A percentile compares a stretch with the other conserved stretches of the same genome.
Evolutionary conservation across 2,888 invertebrate species (phyloP).

Genomic region (Aspidiotus destructor): DNA sequence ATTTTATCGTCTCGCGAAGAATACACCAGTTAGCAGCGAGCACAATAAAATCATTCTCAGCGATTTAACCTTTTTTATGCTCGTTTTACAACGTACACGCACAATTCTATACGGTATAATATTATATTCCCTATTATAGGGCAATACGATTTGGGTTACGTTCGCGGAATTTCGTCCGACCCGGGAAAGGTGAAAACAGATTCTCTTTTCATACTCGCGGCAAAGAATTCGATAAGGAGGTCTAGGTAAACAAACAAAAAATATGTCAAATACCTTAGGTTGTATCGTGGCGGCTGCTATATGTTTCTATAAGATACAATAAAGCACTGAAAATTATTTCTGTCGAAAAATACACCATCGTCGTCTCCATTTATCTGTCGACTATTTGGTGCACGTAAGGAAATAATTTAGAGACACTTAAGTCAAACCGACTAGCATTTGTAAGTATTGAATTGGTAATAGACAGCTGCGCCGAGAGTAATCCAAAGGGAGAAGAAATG

Average conservation of each 20-base stretch:
- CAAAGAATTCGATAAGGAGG: conserved; percentile 16
- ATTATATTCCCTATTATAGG: background rate
- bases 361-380: no score
- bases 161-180: conserved; percentile 11
- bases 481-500: no score
- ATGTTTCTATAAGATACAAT: no score
- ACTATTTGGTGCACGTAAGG: no score
- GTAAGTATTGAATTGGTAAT: no score
- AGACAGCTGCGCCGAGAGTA: no score
- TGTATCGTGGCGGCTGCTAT: no score
- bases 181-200: conserved; percentile 18
- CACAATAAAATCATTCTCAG: conserved; percentile 9
- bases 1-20: background rate
- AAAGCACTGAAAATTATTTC: no score
- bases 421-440: no score
- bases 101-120: background rate
- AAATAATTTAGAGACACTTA: no score
- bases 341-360: no score
- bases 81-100: background rate
- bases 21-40: background rate
- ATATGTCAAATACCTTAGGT: background rate
- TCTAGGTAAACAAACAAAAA: conserved; percentile 21
- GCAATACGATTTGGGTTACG: conserved; percentile 10
- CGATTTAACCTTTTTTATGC: conserved; percentile 14
- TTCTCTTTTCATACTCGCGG: conserved; percentile 6